Evolutionary conservation across 1,140 invertebrate species (phyloP), one percentile per base, ranked within the genome.

Genomic region (Rhopalosiphum maidis): DNA sequence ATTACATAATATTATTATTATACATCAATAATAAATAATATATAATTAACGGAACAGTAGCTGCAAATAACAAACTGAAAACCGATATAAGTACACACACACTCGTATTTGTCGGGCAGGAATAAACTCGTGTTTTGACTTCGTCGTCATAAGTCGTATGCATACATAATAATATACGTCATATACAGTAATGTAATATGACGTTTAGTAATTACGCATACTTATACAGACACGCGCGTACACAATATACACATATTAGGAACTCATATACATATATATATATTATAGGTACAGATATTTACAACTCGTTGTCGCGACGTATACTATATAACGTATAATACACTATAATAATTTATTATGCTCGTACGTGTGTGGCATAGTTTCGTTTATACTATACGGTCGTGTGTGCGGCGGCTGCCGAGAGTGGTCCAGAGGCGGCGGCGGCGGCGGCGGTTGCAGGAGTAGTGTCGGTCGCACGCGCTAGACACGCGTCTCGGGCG

Each of bases 401-500:
- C 23, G 46, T 51, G 77, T 51, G 46, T 35, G 68, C 4, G 11
- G 90, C 60, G 60, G 90, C 51, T 55, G 51, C 25, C 18, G n/a
- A 37, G 48, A 60, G 37, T 68, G 90, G 90, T 68, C 90, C 90
- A 41, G 90, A 18, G n/a, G 68, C 90, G 30, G 22, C 23, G 37
- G 22, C 54, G 51, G 68, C 90, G 90, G 90, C 60, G 60, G 90
- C 15, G 11, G 90, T 15, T 22, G 90, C 21, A 25, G n/a, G 41
- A 30, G 54, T 21, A 35, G 23, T 55, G 41, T 41, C 60, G 90
- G 68, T 82, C 90, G 91, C 91, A 93, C 91, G 91, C 91, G 91
- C 91, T 93, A 93, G 91, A 93, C 91, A 93, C 91, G 91, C 91
- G 91, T 85, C 91, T 90, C 37, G 54, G 89, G 1, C 15, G 37